phyloP scores from a whole-genome alignment of 1,140 invertebrate genomes.

The Cardiocondyla obscurior region DNA sequence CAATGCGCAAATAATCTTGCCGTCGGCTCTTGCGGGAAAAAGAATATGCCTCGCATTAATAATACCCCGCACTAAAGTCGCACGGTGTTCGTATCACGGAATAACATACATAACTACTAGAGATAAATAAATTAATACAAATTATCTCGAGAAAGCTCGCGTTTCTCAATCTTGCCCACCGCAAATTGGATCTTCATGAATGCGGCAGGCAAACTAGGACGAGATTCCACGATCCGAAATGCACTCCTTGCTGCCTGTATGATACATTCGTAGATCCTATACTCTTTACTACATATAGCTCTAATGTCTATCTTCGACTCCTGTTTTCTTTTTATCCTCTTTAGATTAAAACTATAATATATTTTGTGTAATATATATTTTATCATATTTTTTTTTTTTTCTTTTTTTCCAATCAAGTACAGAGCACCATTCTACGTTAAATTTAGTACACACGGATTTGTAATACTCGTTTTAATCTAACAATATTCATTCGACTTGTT shows the following conservation, averaged over 20 bases:
- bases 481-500: constrained; percentile 31
- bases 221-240: constrained; percentile 62
- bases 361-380: constrained; percentile 68
- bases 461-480: constrained; percentile 41
- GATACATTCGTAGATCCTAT: constrained; percentile 63
- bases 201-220: neutral
- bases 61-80: constrained; percentile 1
- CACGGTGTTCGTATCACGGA: neutral
- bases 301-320: constrained; percentile 76
- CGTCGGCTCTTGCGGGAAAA: neutral
- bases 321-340: constrained; percentile 12
- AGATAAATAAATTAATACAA: constrained; percentile 24
- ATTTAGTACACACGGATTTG: constrained; percentile 67
- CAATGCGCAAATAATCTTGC: constrained; percentile 17
- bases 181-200: neutral
- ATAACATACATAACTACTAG: neutral
- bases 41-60: neutral
- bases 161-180: neutral
- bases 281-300: constrained; percentile 70
- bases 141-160: constrained; percentile 8
- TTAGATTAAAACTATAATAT: constrained; percentile 70
- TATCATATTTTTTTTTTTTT: too few species aligned
- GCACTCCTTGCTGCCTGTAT: constrained; percentile 55
- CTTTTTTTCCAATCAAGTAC: constrained; percentile 24
- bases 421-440: constrained; percentile 73